A percentile compares a stretch with the other conserved stretches of the same genome.
phyloP scores from a whole-genome alignment of 2,113 vertebrate genomes.

The Xerus inauris region DNA sequence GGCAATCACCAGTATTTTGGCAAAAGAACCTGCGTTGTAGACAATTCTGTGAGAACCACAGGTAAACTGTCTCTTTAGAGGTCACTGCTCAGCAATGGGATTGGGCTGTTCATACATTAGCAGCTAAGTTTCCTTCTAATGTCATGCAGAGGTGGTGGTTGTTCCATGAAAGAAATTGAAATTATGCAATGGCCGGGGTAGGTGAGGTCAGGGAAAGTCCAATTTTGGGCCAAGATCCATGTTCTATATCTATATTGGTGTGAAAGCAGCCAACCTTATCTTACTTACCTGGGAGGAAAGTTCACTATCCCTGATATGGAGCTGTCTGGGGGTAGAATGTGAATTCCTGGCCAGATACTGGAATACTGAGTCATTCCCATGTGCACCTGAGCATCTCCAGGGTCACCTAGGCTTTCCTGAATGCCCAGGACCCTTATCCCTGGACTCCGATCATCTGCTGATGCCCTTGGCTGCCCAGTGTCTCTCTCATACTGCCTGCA shows the following conservation, averaged over 20 bases:
- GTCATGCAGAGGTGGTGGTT: background rate
- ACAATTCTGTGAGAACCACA: background rate
- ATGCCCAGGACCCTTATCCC: background rate
- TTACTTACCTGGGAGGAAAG: background rate
- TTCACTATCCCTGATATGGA: background rate
- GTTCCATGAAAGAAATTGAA: background rate
- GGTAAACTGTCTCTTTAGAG: background rate
- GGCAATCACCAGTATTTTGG: background rate
- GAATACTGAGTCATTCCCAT: background rate
- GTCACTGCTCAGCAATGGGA: background rate
- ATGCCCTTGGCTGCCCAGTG: rapidly evolving
- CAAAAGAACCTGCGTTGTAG: background rate
- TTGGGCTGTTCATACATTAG: background rate
- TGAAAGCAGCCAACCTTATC: background rate
- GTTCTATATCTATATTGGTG: background rate
- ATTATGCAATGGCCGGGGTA: background rate
- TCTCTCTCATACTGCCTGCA: background rate
- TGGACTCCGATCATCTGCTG: background rate
- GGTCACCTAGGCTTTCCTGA: background rate
- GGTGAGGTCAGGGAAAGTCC: background rate
- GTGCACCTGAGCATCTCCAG: background rate
- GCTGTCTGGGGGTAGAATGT: too few species aligned
- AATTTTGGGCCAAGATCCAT: background rate
- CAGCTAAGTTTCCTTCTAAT: background rate
- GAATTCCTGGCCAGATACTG: background rate